Conservation (phyloP, 2,797 vertebrate genomes). For the Cossypha niveicapilla region DNA sequence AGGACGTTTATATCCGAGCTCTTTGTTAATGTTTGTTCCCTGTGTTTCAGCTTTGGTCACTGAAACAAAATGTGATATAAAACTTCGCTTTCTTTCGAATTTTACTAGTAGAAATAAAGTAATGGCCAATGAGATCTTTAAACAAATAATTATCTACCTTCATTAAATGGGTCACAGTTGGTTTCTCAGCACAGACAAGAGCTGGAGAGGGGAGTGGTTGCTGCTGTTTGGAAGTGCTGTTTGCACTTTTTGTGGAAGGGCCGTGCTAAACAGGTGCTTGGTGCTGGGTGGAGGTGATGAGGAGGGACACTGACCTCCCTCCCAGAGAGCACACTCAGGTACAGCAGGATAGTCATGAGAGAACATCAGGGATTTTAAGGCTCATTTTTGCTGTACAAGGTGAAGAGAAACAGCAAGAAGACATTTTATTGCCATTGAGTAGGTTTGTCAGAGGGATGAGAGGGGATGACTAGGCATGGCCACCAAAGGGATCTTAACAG, state of each 20-base stretch:
- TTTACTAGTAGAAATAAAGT: neutral
- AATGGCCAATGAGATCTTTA: neutral
- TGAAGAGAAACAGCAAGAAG: neutral
- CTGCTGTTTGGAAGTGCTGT: neutral
- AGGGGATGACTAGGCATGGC: neutral
- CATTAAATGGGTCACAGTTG: neutral
- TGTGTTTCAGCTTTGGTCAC: neutral
- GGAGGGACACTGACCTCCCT: neutral
- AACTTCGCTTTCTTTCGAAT: neutral
- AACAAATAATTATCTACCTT: neutral
- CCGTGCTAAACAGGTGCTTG: neutral
- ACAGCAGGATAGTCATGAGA: fast-evolving
- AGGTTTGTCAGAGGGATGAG: neutral
- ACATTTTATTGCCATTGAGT: neutral
- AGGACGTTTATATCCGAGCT: neutral
- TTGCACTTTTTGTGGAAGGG: neutral
- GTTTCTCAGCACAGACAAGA: neutral
- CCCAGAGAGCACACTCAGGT: neutral
- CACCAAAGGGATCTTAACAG: neutral
- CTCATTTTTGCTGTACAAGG: neutral
- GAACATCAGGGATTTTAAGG: neutral
- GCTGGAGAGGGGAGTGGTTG: neutral
- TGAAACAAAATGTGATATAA: neutral
- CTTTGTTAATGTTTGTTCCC: neutral
- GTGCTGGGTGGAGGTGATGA: fast-evolving